phyloP scores from a whole-genome alignment of 2,888 invertebrate genomes.

The Aethes cnicana region DNA sequence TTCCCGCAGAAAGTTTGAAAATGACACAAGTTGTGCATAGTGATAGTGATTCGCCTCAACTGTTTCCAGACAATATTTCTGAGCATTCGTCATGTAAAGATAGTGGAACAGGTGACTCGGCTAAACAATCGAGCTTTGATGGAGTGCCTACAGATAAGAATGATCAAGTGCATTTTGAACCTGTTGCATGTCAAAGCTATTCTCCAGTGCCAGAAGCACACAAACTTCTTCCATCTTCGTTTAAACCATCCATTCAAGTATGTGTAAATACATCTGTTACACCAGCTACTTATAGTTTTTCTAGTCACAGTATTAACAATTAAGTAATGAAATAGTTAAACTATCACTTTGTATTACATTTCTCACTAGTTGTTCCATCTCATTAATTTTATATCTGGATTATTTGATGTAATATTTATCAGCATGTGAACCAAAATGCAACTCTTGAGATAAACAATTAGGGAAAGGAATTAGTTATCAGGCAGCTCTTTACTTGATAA shows the following conservation, averaged over 20 bases:
- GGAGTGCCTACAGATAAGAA: conserved; percentile 72
- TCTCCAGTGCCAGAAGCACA: conserved; percentile 78
- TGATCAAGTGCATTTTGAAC: conserved; percentile 76
- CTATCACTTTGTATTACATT: conserved; percentile 37
- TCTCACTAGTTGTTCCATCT: conserved; percentile 60
- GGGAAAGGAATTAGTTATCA: conserved; percentile 64
- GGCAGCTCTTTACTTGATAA: conserved; percentile 61
- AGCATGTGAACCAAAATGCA: background rate
- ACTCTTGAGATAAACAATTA: conserved; percentile 49
- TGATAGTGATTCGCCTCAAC: conserved; percentile 76
- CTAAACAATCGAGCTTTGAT: conserved; percentile 87
- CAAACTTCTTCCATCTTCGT: conserved; percentile 77
- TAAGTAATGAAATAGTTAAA: conserved; percentile 44
- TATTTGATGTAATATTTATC: conserved; percentile 7
- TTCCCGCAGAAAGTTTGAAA: conserved; percentile 72
- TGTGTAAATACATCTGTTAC: conserved; percentile 79
- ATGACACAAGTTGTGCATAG: conserved; percentile 78
- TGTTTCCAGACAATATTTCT: conserved; percentile 86
- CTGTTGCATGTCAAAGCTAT: conserved; percentile 68
- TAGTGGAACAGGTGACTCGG: conserved; percentile 91
- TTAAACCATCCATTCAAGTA: conserved; percentile 79
- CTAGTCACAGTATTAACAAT: conserved; percentile 80
- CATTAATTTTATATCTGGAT: conserved; percentile 11
- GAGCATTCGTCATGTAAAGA: conserved; percentile 90
- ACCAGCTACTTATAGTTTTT: conserved; percentile 81